Evolutionary conservation across 2,113 vertebrate genomes (phyloP).

Genomic region (Grantiella picta): DNA sequence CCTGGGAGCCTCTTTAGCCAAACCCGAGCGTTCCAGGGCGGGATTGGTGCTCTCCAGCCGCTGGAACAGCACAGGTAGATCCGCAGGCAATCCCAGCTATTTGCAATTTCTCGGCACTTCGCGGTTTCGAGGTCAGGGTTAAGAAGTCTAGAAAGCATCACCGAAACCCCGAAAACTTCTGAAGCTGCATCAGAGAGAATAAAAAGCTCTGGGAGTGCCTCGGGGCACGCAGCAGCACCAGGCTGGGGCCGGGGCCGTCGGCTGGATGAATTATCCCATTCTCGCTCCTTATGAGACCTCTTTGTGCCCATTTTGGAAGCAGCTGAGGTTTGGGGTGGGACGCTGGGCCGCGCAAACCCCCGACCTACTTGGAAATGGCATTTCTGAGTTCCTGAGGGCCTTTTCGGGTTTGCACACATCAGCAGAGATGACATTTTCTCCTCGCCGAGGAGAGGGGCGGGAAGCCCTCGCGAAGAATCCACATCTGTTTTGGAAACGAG

Average conservation of each 20-base stretch:
- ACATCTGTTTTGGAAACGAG: slow-evolving; percentile 64
- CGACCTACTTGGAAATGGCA: background rate
- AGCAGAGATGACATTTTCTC: slow-evolving; percentile 42
- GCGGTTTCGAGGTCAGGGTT: background rate
- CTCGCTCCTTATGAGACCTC: background rate
- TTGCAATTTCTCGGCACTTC: background rate
- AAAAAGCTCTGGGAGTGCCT: background rate
- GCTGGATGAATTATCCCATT: slow-evolving; percentile 21
- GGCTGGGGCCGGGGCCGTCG: background rate
- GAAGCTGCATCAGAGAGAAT: background rate
- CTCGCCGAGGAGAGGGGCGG: slow-evolving; percentile 4
- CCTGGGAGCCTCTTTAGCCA: background rate
- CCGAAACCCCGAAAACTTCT: background rate
- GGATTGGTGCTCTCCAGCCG: background rate
- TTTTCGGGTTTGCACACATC: background rate
- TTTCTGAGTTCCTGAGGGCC: background rate
- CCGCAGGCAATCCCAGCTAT: background rate
- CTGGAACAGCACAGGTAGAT: background rate
- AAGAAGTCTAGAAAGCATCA: background rate
- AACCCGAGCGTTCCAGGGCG: background rate
- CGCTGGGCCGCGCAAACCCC: background rate
- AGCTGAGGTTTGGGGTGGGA: background rate
- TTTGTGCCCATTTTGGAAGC: slow-evolving; percentile 36
- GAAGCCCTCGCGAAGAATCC: slow-evolving; percentile 22
- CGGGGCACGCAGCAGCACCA: background rate